Conservation (phyloP, 1,140 invertebrate species). For the Tetramorium parvispinum region DNA sequence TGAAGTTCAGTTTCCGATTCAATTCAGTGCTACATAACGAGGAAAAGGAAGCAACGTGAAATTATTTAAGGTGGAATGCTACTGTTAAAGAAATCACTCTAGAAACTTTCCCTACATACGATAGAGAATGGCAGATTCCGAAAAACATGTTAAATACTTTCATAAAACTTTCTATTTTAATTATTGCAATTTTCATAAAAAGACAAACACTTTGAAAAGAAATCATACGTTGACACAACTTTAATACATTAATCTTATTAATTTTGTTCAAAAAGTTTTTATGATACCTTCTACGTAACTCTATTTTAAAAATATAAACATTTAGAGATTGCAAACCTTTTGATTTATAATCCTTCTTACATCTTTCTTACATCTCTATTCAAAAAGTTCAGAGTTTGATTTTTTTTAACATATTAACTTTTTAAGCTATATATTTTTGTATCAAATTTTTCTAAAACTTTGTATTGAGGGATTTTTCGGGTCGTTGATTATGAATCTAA, state of each 20-base stretch:
- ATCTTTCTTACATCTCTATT: too few relatives aligned
- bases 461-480: too few relatives aligned
- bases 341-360: neutral
- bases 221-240: neutral
- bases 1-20: conserved; percentile 24
- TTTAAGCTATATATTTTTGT: too few relatives aligned
- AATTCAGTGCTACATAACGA: conserved; percentile 23
- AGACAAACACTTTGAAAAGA: neutral
- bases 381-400: too few relatives aligned
- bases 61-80: conserved; percentile 62
- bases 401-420: too few relatives aligned
- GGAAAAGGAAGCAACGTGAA: conserved; percentile 62
- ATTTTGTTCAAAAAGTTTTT: neutral
- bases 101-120: conserved; percentile 49
- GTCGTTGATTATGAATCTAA: too few relatives aligned
- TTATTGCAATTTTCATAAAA: neutral
- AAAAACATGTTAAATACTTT: neutral
- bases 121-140: neutral
- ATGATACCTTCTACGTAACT: neutral
- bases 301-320: neutral
- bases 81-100: conserved; percentile 29
- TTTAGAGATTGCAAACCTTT: neutral
- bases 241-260: neutral
- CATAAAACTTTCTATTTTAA: neutral
- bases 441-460: too few relatives aligned